Percentiles rank a stretch among this genome's conserved stretches.
Evolutionary conservation across 2,888 invertebrate genomes (phyloP).

Genomic region (Epistrophella euchroma): DNA sequence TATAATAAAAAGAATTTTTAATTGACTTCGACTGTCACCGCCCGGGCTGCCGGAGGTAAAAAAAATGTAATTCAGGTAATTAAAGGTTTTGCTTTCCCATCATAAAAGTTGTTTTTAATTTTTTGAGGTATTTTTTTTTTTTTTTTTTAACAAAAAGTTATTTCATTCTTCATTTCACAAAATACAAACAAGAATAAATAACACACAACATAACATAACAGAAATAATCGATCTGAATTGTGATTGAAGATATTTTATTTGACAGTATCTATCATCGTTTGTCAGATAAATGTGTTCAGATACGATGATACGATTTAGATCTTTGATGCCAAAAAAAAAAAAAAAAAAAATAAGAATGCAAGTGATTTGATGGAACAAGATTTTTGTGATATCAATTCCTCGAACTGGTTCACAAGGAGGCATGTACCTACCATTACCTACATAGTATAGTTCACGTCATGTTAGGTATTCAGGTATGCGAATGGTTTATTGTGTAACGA

Average conservation of each 20-base stretch:
- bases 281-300: constrained; percentile 19
- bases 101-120: not conserved
- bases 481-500: constrained; percentile 45
- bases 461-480: constrained; percentile 17
- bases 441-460: constrained; percentile 10
- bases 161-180: constrained; percentile 5
- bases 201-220: not conserved
- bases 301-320: constrained; percentile 17
- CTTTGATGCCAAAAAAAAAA: not conserved
- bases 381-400: constrained; percentile 33
- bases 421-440: not conserved
- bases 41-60: constrained; percentile 12
- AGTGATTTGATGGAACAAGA: constrained; percentile 36
- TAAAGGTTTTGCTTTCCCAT: constrained; percentile 43
- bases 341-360: constrained; percentile 13
- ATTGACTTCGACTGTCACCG: constrained; percentile 36
- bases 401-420: not conserved
- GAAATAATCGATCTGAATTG: constrained; percentile 19
- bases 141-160: not conserved
- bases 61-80: constrained; percentile 57
- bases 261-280: constrained; percentile 54
- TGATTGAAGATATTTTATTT: constrained; percentile 47
- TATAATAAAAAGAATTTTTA: constrained; percentile 28
- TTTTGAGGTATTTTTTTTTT: not conserved
- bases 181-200: not conserved